Evolutionary conservation across 2,113 vertebrate genomes (phyloP).

Genomic region (Oryzias melastigma): DNA sequence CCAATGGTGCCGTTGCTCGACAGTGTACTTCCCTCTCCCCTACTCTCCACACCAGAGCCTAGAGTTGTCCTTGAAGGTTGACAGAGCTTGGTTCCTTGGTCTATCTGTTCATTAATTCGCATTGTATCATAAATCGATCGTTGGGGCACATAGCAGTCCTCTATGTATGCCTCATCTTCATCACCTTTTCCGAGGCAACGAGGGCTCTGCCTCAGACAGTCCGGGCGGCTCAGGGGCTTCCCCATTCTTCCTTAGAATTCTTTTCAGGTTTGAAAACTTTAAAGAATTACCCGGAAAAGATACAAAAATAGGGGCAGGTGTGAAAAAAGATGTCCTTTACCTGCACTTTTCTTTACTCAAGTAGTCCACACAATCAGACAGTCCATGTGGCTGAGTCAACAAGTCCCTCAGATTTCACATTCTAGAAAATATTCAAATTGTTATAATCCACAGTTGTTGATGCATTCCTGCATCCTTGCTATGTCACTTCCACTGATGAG

Average conservation of each 20-base stretch:
- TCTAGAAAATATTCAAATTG: conserved; percentile 11
- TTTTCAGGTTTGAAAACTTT: conserved; percentile 19
- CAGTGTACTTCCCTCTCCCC: conserved; percentile 86
- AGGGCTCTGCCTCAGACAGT: conserved; percentile 95
- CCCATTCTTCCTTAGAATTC: conserved; percentile 80
- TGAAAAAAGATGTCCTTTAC: conserved; percentile 20
- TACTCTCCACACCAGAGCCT: conserved; percentile 78
- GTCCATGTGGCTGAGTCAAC: conserved; percentile 44
- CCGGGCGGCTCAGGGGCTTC: conserved; percentile 96
- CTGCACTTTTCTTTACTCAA: conserved; percentile 33
- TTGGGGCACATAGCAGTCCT: conserved; percentile 99
- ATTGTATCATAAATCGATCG: conserved; percentile 98
- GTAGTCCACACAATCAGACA: conserved; percentile 34
- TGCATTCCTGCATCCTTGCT: conserved; percentile 8
- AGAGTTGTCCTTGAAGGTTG: conserved; percentile 92
- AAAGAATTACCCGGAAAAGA: conserved; percentile 18
- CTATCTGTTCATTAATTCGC: conserved; percentile 99
- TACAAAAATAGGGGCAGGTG: conserved; percentile 16
- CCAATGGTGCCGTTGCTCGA: conserved; percentile 95
- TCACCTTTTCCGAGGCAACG: conserved; percentile 95
- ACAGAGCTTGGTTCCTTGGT: conserved; percentile 92
- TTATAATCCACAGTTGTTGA: conserved; percentile 29
- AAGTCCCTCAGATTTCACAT: conserved; percentile 56
- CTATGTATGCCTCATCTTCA: conserved; percentile 97
- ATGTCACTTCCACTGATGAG: conserved; percentile 67